Evolutionary conservation across 2,113 vertebrate genomes (phyloP).

Genomic region (Chelonoidis abingdonii): DNA sequence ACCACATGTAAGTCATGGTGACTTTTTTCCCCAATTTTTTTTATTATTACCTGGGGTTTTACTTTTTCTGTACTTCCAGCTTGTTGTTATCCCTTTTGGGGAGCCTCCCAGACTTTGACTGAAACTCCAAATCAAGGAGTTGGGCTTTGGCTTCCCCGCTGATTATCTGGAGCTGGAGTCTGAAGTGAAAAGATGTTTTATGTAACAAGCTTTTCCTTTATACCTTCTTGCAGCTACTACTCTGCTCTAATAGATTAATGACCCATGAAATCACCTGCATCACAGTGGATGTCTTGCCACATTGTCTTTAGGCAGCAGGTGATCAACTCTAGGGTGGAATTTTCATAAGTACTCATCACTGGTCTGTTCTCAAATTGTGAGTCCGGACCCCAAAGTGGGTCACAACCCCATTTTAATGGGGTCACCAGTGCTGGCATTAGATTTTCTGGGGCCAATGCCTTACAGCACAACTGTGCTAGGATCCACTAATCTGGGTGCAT

Average conservation of each 20-base stretch:
- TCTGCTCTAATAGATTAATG: background rate
- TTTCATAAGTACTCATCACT: background rate
- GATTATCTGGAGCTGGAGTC: background rate
- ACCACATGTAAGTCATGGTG: constrained; percentile 85
- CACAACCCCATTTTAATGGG: no score
- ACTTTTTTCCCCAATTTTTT: background rate
- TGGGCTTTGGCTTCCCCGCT: background rate
- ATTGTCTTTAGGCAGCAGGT: background rate
- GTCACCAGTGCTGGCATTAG: no score
- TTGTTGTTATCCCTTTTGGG: background rate
- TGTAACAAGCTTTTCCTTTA: background rate
- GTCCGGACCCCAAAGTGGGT: no score
- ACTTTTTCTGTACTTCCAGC: background rate
- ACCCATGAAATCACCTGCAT: background rate
- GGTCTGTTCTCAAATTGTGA: no score
- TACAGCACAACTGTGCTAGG: background rate
- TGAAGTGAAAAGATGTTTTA: background rate
- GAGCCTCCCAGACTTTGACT: background rate
- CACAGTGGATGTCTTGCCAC: background rate
- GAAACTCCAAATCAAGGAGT: constrained; percentile 9
- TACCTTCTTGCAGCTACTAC: background rate
- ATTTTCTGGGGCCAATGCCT: no score
- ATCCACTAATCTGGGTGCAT: background rate
- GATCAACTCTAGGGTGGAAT: background rate
- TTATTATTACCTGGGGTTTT: background rate